These are phyloP conservation scores for Chrysotoxum bicinctum DNA, from an alignment of 2,888 invertebrate genomes.

Conservation along the genomic window DNA sequence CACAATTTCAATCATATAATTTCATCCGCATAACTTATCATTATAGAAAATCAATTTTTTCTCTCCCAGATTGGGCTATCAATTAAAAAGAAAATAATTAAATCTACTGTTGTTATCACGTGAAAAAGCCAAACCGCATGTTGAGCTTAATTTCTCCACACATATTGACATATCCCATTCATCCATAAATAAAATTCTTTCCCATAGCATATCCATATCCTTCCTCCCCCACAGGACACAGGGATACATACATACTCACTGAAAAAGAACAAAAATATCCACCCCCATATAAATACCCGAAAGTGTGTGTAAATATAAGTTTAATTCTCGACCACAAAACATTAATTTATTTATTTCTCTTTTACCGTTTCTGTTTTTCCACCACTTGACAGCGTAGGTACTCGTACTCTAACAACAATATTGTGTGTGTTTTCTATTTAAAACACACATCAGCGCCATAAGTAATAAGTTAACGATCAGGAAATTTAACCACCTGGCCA, in stretches of 20 bases:
- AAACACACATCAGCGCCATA: constrained; percentile 28
- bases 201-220: background rate
- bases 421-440: constrained; percentile 9
- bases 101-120: constrained; percentile 5
- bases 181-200: background rate
- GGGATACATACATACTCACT: background rate
- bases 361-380: background rate
- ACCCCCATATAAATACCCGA: background rate
- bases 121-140: constrained; percentile 35
- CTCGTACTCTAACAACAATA: constrained; percentile 2
- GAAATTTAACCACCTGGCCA: constrained; percentile 59
- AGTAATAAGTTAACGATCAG: constrained; percentile 66
- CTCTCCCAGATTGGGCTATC: background rate
- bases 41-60: background rate
- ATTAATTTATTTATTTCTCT: constrained; percentile 39
- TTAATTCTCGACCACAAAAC: constrained; percentile 39
- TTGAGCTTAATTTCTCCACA: constrained; percentile 9
- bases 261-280: background rate
- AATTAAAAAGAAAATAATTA: background rate
- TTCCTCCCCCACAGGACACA: background rate
- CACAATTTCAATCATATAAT: too few relatives aligned
- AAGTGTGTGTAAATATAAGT: constrained; percentile 17
- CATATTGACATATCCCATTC: constrained; percentile 3
- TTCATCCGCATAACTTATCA: too few relatives aligned
- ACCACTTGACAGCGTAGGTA: background rate